These are phyloP conservation scores for Thalassoma bifasciatum DNA, from an alignment of 2,113 vertebrate genomes.

Conservation along the genomic window DNA sequence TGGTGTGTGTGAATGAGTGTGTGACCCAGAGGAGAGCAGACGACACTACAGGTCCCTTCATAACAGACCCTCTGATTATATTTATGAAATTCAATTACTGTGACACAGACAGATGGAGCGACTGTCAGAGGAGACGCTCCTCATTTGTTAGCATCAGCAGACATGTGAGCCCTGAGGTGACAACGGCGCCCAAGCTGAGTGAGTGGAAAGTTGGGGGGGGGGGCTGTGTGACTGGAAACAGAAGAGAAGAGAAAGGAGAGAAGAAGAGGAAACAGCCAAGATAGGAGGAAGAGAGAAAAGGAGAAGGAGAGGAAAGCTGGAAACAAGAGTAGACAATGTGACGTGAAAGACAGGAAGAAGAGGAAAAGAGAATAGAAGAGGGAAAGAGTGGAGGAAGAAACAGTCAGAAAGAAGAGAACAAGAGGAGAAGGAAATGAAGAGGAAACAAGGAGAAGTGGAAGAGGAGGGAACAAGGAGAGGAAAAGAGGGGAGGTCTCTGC, in stretches of 20 bases:
- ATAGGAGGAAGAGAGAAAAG: not conserved
- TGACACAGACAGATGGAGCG: slow-evolving; percentile 84
- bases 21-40: slow-evolving; percentile 54
- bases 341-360: no score
- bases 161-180: slow-evolving; percentile 71
- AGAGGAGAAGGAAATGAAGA: no score
- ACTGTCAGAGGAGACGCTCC: slow-evolving; percentile 70
- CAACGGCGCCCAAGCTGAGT: slow-evolving; percentile 55
- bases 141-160: slow-evolving; percentile 80
- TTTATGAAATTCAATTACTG: slow-evolving; percentile 84
- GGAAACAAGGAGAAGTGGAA: no score
- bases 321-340: not conserved
- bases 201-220: slow-evolving; percentile 60
- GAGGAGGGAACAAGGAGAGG: no score
- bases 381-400: no score
- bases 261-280: slow-evolving; percentile 11
- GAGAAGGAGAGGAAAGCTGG: not conserved
- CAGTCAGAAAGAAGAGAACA: not conserved
- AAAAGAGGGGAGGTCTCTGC: no score
- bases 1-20: slow-evolving; percentile 51
- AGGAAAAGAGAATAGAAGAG: slow-evolving; percentile 3
- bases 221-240: slow-evolving; percentile 10
- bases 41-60: slow-evolving; percentile 68
- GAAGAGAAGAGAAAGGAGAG: slow-evolving; percentile 7
- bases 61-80: slow-evolving; percentile 81